These are phyloP conservation scores for Apamea sordens DNA, from an alignment of 2,888 invertebrate species.

Conservation along the genomic window DNA sequence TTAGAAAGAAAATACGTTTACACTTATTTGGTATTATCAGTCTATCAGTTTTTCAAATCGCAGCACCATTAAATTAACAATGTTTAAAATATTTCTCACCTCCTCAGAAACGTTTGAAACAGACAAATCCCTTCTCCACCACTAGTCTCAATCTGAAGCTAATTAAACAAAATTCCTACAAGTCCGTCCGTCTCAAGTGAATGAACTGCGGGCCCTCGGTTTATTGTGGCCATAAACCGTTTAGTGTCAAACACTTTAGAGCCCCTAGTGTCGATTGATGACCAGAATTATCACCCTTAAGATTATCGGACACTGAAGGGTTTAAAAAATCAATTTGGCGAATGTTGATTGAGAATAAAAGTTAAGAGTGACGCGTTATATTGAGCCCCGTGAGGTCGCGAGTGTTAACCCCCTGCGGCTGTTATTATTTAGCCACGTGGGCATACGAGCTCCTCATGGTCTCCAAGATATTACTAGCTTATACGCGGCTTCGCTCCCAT, in stretches of 20 bases:
- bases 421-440: too few relatives aligned
- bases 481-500: too few relatives aligned
- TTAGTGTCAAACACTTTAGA: conserved; percentile 65
- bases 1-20: not conserved
- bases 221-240: conserved; percentile 66
- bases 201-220: conserved; percentile 56
- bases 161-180: conserved; percentile 64
- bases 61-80: not conserved
- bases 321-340: conserved; percentile 58
- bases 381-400: conserved; percentile 9
- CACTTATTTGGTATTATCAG: not conserved
- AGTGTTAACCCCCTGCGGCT: conserved; percentile 24
- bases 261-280: conserved; percentile 60
- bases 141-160: conserved; percentile 34
- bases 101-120: not conserved
- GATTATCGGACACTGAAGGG: conserved; percentile 16
- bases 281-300: conserved; percentile 60
- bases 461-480: too few relatives aligned
- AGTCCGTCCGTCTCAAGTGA: conserved; percentile 53
- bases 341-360: conserved; percentile 52
- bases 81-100: not conserved
- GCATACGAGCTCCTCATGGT: too few relatives aligned
- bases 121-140: not conserved
- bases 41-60: not conserved
- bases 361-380: conserved; percentile 20